phyloP scores from a whole-genome alignment of 2,888 invertebrate genomes.

The Eueremaeus valkanovi region DNA sequence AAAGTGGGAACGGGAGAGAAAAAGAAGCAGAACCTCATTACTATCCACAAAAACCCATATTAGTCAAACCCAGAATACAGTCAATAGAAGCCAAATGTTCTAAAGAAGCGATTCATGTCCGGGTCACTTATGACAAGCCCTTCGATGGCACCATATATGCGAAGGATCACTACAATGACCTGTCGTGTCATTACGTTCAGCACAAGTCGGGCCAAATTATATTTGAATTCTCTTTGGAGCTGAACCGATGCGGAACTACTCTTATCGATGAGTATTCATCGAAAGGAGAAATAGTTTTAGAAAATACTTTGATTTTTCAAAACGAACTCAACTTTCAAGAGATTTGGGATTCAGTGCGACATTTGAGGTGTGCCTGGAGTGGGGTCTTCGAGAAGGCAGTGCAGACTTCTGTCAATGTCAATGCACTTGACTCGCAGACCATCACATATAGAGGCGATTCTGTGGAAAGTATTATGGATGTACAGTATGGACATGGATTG shows the following conservation, averaged over 20 bases:
- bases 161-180: conserved; percentile 61
- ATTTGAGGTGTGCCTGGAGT: conserved; percentile 75
- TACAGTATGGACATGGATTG: conserved; percentile 67
- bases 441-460: conserved; percentile 81
- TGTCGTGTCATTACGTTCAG: conserved; percentile 66
- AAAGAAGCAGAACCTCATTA: not conserved
- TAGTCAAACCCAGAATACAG: conserved; percentile 10
- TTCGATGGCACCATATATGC: conserved; percentile 77
- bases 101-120: conserved; percentile 63
- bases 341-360: conserved; percentile 73
- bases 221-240: conserved; percentile 68
- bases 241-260: conserved; percentile 72
- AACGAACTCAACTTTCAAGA: conserved; percentile 71
- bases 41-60: conserved; percentile 22
- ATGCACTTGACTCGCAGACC: conserved; percentile 72
- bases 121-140: conserved; percentile 69
- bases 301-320: conserved; percentile 71
- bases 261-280: conserved; percentile 68
- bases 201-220: conserved; percentile 64
- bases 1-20: not conserved
- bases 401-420: conserved; percentile 69
- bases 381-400: conserved; percentile 71
- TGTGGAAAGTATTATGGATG: conserved; percentile 71
- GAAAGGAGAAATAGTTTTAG: conserved; percentile 54
- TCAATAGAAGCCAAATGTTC: conserved; percentile 31